Conservation (phyloP, 2,888 invertebrate genomes). For the Drosophila paranaensis region DNA sequence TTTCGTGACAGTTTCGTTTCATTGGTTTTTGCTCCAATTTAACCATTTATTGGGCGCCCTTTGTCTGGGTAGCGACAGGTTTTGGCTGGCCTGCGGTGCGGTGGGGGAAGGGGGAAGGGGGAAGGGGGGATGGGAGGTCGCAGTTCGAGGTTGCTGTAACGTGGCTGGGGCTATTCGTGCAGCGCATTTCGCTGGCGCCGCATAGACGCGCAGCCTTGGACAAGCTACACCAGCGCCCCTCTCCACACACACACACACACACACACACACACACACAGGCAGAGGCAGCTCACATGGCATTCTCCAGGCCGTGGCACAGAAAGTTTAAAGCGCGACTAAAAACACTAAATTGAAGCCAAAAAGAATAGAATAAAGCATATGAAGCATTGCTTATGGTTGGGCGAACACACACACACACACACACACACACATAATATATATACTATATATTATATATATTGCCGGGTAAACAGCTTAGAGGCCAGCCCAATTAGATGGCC, state of each 20-base stretch:
- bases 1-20: constrained; percentile 79
- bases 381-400: not conserved
- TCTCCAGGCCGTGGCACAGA: not conserved
- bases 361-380: constrained; percentile 9
- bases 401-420: not conserved
- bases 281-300: not conserved
- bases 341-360: constrained; percentile 3
- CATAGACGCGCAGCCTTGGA: constrained; percentile 74
- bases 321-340: constrained; percentile 60
- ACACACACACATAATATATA: constrained; percentile 3
- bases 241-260: not conserved
- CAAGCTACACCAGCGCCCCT: too few relatives aligned
- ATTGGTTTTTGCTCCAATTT: constrained; percentile 77
- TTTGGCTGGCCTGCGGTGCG: constrained; percentile 5
- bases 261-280: constrained; percentile 1
- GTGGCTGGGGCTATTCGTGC: constrained; percentile 68
- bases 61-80: constrained; percentile 47
- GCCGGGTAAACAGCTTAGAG: constrained; percentile 32
- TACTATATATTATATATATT: constrained; percentile 13
- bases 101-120: too few relatives aligned
- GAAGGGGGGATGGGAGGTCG: too few relatives aligned
- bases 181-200: constrained; percentile 76
- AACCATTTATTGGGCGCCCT: constrained; percentile 76
- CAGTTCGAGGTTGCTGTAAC: constrained; percentile 49
- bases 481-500: constrained; percentile 44